phyloP scores from a whole-genome alignment of 2,797 vertebrate genomes.

The Nannoperca australis region DNA sequence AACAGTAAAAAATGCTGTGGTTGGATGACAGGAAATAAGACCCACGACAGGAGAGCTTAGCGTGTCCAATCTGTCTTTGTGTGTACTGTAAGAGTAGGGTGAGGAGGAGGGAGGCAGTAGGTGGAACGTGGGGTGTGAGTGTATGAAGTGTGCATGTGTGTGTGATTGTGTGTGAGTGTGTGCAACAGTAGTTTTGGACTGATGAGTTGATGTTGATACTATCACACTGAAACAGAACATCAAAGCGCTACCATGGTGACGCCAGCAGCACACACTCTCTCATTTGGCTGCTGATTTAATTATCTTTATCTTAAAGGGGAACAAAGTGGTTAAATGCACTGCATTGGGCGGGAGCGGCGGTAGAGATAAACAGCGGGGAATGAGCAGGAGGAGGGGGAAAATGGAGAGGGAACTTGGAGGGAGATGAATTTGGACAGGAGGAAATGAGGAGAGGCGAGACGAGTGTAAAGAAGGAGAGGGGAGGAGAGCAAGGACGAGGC shows the following conservation, averaged over 20 bases:
- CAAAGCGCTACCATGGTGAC: slow-evolving; percentile 77
- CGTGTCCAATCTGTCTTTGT: slow-evolving; percentile 67
- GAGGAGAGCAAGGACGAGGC: slow-evolving; percentile 54
- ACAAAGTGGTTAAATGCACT: slow-evolving; percentile 81
- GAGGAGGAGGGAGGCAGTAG: slow-evolving; percentile 51
- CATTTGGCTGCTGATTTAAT: slow-evolving; percentile 84
- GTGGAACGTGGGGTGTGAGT: slow-evolving; percentile 48
- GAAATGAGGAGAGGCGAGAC: slow-evolving; percentile 60
- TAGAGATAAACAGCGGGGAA: slow-evolving; percentile 72
- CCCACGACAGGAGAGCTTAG: slow-evolving; percentile 62
- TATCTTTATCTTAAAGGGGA: slow-evolving; percentile 84
- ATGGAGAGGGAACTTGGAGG: slow-evolving; percentile 61
- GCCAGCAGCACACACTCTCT: slow-evolving; percentile 76
- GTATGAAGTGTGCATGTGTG: slow-evolving; percentile 42
- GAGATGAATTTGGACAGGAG: slow-evolving; percentile 69
- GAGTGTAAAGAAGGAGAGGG: slow-evolving; percentile 30
- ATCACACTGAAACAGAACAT: slow-evolving; percentile 81
- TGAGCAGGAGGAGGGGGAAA: slow-evolving; percentile 21
- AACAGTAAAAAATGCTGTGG: slow-evolving; percentile 73
- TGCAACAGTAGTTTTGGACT: slow-evolving; percentile 70
- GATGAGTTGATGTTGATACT: slow-evolving; percentile 80
- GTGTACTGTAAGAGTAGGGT: slow-evolving; percentile 52
- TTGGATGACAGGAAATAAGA: slow-evolving; percentile 71
- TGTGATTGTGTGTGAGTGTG: slow-evolving; percentile 39
- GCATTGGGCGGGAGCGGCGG: slow-evolving; percentile 62